A percentile compares a stretch with the other conserved stretches of the same genome.
Conservation (phyloP, 2,113 vertebrate genomes). For the Dasyurus viverrinus region DNA sequence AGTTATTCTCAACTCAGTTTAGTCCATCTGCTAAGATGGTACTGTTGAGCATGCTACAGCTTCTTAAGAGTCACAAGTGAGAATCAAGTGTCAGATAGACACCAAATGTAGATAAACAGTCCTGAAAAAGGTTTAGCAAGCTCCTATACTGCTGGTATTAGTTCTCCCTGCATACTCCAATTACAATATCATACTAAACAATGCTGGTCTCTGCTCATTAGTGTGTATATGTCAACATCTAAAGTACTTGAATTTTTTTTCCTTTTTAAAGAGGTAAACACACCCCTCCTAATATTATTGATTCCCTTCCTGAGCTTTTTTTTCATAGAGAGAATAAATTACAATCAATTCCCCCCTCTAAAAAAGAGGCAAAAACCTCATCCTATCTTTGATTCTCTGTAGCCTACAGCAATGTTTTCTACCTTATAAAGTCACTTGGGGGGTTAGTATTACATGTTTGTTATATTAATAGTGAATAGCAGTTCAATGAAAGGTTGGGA, state of each 20-base stretch:
- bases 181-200: conserved; percentile 19
- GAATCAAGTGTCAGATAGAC: neutral
- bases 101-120: neutral
- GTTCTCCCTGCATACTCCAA: neutral
- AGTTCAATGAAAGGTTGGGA: neutral
- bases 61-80: neutral
- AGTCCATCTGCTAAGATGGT: neutral
- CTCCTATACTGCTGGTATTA: neutral
- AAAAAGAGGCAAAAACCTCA: neutral
- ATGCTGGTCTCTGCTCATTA: neutral
- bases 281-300: conserved; percentile 1
- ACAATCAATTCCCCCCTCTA: neutral
- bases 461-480: neutral
- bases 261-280: conserved; percentile 23
- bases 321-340: neutral
- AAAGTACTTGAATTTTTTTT: neutral
- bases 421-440: neutral
- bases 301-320: neutral
- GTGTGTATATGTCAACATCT: neutral
- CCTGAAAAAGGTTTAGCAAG: neutral
- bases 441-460: neutral
- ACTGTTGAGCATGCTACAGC: neutral
- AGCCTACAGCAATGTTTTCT: neutral
- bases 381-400: neutral
- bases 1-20: neutral